Base-by-base conservation (phyloP, 2,888 invertebrate genomes). In the Anticlea derivata region DNA sequence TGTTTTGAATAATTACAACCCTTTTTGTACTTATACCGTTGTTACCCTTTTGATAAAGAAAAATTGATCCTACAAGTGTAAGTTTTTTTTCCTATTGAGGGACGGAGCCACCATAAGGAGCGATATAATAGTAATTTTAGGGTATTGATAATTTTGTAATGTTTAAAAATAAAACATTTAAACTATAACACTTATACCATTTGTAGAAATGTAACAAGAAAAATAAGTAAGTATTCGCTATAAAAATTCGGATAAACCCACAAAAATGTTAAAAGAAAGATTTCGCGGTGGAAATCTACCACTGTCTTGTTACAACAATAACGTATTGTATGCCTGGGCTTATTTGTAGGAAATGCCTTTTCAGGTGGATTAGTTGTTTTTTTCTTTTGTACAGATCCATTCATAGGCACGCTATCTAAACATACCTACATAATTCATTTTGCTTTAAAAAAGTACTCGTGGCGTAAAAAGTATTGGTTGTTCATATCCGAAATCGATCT, bases 231-330 rank as follows among this genome's bases (percentile, higher is more conserved):
- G 26, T 13, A 51, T 41, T 27, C 22, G 11, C 40, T 37, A 20
- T 23, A 7, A 41, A 46, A 41, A 46, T 41, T 41, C 22, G 31
- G 29, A 44, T 48, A 49, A 51, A 52, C 46, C 46, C 48, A 51
- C 44, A 39, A 27, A 41, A 24, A 46, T 33, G 40, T 30, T 27
- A 54, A 50, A 51, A 53, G 41, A 22, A 55, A 40, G 50, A 53
- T 53, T 45, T 51, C 46, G 30, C 50, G 38, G 55, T 50, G 31
- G 65, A 71, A 75, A 72, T 70, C 63, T 66, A 59, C 62, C 62
- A 72, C 77, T 78, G 75, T 76, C 73, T 76, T 67, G 65, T 61
- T 55, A 64, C 63, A 63, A 78, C 75, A 78, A 76, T 72, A 65
- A 63, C 64, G 57, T 60, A 52, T 47, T 47, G 47, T 52, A 23